These are phyloP conservation scores for Ormyrus rosae DNA, from an alignment of 2,888 invertebrate genomes.

Conservation along the genomic window DNA sequence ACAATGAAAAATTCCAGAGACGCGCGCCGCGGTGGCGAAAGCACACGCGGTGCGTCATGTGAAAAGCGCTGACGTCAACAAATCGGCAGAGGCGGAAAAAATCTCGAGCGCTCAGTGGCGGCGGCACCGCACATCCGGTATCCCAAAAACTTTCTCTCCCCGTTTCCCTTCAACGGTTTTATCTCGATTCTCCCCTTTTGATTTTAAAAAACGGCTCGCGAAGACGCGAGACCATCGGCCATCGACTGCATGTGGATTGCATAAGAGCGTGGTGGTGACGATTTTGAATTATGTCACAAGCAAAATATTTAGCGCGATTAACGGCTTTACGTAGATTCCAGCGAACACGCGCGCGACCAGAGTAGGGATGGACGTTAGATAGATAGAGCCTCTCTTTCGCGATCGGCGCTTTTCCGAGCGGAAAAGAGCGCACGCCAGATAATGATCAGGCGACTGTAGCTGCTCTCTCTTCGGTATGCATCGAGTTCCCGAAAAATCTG, in stretches of 20 bases:
- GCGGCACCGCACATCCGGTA: not conserved
- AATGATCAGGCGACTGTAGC: not conserved
- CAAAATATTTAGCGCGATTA: slow-evolving; percentile 58
- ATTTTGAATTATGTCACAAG: slow-evolving; percentile 51
- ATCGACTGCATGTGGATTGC: not conserved
- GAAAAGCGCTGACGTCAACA: slow-evolving; percentile 41
- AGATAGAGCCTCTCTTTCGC: no score
- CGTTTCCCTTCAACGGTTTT: not conserved
- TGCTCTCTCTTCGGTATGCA: not conserved
- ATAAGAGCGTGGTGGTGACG: slow-evolving; percentile 4
- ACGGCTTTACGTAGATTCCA: slow-evolving; percentile 56
- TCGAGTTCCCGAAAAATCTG: no score
- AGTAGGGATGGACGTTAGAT: not conserved
- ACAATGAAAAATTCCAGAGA: slow-evolving; percentile 15
- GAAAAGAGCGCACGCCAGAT: not conserved
- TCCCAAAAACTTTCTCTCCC: slow-evolving; percentile 37
- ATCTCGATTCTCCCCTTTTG: no score
- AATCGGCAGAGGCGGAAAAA: slow-evolving; percentile 12
- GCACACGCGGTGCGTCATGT: slow-evolving; percentile 28
- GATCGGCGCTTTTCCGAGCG: not conserved
- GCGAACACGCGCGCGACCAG: slow-evolving; percentile 13
- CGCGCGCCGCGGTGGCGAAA: slow-evolving; percentile 6
- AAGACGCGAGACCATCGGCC: no score
- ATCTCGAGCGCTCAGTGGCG: not conserved
- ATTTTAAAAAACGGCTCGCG: no score